A percentile compares a stretch with the other conserved stretches of the same genome.
phyloP scores from a whole-genome alignment of 2,797 vertebrate genomes.

The Argya squamiceps region DNA sequence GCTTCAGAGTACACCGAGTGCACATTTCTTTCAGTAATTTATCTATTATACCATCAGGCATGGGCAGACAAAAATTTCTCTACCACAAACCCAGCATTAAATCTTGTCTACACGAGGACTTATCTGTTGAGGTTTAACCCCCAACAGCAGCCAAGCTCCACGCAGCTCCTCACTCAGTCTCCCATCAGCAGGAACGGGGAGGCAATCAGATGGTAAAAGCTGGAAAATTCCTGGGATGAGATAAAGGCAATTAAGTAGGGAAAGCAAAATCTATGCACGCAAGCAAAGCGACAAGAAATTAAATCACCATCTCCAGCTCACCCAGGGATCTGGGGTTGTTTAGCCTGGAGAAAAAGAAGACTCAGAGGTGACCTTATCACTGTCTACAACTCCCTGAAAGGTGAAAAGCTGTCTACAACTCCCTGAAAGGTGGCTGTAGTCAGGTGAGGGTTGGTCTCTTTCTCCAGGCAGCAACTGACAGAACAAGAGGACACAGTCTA shows the following conservation, averaged over 20 bases:
- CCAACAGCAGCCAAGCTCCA: background rate
- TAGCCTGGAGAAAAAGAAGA: background rate
- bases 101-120: background rate
- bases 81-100: background rate
- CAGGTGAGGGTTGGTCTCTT: background rate
- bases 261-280: background rate
- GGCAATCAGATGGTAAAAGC: background rate
- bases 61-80: background rate
- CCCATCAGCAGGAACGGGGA: background rate
- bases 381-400: background rate
- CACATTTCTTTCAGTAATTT: background rate
- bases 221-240: background rate
- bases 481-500: background rate
- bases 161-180: accelerated
- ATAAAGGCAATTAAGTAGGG: background rate
- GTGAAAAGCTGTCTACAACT: background rate
- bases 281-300: background rate
- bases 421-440: background rate
- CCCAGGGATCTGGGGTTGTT: background rate
- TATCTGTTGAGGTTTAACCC: background rate
- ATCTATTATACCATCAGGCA: background rate
- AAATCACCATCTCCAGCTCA: background rate
- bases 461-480: background rate
- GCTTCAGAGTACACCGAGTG: background rate
- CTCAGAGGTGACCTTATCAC: background rate